Evolutionary conservation across 2,888 invertebrate species (phyloP), one percentile per base, ranked within the genome.

Genomic region (Athalia rosae): DNA sequence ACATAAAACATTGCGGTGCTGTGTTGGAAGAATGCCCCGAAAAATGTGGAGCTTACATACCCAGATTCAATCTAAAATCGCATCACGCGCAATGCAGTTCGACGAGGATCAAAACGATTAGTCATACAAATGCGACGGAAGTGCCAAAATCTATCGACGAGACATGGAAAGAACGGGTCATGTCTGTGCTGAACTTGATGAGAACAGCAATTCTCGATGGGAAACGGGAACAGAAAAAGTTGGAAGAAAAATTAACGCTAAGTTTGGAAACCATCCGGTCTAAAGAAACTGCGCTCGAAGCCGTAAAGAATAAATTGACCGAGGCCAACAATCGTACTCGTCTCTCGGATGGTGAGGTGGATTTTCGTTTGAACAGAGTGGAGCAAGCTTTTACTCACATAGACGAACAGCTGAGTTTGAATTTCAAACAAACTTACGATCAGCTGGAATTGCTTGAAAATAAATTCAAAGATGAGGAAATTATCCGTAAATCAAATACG

Each of bases 21-120:
- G 94, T 95, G 8, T 87, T 95, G 82, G 94, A 95, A 85, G 93
- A 94, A 85, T 95, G 95, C 77, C 93, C 93, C 0, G 91, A 94
- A 82, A 92, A 93, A 67, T 95, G 95, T 82, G 94, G 94, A 0
- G 93, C 93, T 3, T 95, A 94, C 90, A 91, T 95, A 45, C 93
- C 94, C 79, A 91, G 95, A 81, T 92, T 92, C 77, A 92, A 93
- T 80, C 91, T 92, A 87, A 91, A 92, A 0, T 91, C 91, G 0
- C 95, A 95, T 82, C 83, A 90, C 56, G 89, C 88, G 77, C 91
- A 91, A 8, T 84, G 85, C 41, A 48, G 61, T 28, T 4, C 50
- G 41, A 74, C 48, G 28, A 74, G 50, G 62, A 74, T 9, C 28
- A 89, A 85, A 82, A 88, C 79, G 63, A 84, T 80, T 79, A 62